phyloP scores from a whole-genome alignment of 1,140 invertebrate genomes.

The Harpegnathos saltator region DNA sequence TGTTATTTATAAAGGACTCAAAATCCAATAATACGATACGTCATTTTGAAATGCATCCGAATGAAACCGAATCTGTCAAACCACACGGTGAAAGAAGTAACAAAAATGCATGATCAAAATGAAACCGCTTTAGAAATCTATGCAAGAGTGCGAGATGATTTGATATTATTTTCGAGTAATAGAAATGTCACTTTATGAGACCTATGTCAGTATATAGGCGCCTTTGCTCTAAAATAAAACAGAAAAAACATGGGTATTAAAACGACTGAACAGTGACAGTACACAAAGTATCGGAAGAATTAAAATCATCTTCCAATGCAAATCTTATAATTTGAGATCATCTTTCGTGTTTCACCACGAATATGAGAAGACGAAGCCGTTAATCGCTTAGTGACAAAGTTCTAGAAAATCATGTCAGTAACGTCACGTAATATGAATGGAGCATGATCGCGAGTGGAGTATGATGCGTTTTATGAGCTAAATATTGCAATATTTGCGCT shows the following conservation, averaged over 20 bases:
- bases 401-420: conserved; percentile 3
- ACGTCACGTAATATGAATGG: conserved; percentile 34
- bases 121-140: too few relatives aligned
- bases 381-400: conserved; percentile 13
- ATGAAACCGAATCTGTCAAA: too few relatives aligned
- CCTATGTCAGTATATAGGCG: too few relatives aligned
- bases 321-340: conserved; percentile 14
- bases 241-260: background rate
- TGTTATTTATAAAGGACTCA: too few relatives aligned
- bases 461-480: background rate
- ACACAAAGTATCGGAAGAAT: background rate
- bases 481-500: background rate
- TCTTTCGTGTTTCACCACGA: conserved; percentile 15
- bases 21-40: too few relatives aligned
- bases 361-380: background rate
- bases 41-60: too few relatives aligned
- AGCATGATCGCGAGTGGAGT: conserved; percentile 2
- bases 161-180: too few relatives aligned
- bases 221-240: background rate
- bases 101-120: too few relatives aligned
- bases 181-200: too few relatives aligned
- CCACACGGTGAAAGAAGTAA: too few relatives aligned
- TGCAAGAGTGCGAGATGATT: too few relatives aligned
- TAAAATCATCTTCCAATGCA: background rate
- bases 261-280: background rate